phyloP scores from a whole-genome alignment of 2,888 invertebrate species.

The Margaritifera margaritifera region DNA sequence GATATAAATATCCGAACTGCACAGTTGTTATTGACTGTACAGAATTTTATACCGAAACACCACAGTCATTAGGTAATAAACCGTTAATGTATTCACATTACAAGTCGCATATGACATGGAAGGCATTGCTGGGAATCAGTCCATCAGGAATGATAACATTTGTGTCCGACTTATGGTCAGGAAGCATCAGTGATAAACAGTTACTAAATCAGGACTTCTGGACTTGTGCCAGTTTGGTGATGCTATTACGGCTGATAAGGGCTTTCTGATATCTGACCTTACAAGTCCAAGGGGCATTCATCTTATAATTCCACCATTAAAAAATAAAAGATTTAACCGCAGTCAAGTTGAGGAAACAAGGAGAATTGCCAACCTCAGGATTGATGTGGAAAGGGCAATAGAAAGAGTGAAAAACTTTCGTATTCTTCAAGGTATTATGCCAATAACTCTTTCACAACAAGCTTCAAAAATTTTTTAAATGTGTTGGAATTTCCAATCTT shows the following conservation, averaged over 20 bases:
- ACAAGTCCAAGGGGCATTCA: conserved; percentile 15
- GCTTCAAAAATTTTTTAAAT: conserved; percentile 14
- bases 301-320: no score
- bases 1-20: no score
- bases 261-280: conserved; percentile 30
- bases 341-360: conserved; percentile 20
- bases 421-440: conserved; percentile 18
- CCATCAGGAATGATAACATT: conserved; percentile 34
- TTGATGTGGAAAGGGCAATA: no score
- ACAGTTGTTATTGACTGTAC: conserved; percentile 42
- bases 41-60: conserved; percentile 32
- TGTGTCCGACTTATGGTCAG: conserved; percentile 33
- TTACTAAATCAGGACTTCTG: conserved; percentile 20
- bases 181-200: conserved; percentile 35
- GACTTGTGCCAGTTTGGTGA: no score
- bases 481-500: conserved; percentile 5
- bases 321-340: conserved; percentile 18
- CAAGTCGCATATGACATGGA: conserved; percentile 33
- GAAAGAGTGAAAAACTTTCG: no score
- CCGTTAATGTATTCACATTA: conserved; percentile 28
- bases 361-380: conserved; percentile 18
- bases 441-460: conserved; percentile 9
- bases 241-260: conserved; percentile 39
- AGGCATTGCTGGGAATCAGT: conserved; percentile 29
- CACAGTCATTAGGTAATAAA: conserved; percentile 17